These are phyloP conservation scores for Drosophila jambulina DNA, from an alignment of 1,140 invertebrate genomes.

Conservation along the genomic window DNA sequence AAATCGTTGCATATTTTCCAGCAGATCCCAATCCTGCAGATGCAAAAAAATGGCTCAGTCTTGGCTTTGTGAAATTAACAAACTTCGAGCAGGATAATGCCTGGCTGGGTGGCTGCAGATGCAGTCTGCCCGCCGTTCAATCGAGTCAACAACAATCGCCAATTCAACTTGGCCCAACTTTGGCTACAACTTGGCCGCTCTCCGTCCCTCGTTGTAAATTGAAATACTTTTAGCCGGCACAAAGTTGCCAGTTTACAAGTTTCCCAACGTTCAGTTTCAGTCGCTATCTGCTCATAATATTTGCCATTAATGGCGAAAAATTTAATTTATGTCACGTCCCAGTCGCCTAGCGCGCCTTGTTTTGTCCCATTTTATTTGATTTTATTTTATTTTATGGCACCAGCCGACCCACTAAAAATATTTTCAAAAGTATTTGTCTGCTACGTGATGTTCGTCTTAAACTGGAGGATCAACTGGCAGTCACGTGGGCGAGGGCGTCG, in stretches of 20 bases:
- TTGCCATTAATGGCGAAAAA: slow-evolving; percentile 64
- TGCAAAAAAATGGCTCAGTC: slow-evolving; percentile 1
- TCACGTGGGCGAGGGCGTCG: slow-evolving; percentile 57
- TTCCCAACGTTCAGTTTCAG: slow-evolving; percentile 33
- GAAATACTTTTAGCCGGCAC: slow-evolving; percentile 63
- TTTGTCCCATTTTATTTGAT: slow-evolving; percentile 45
- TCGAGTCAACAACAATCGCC: slow-evolving; percentile 45
- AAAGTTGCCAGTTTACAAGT: slow-evolving; percentile 47
- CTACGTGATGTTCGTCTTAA: slow-evolving; percentile 74
- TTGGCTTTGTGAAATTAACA: slow-evolving; percentile 28
- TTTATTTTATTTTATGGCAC: slow-evolving; percentile 54
- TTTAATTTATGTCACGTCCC: slow-evolving; percentile 74
- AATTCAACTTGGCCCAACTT: slow-evolving; percentile 46
- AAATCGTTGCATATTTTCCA: slow-evolving; percentile 26
- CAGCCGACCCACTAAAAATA: slow-evolving; percentile 51
- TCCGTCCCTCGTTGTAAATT: slow-evolving; percentile 43
- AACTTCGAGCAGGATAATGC: slow-evolving; percentile 24
- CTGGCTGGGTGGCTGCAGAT: slow-evolving; percentile 10
- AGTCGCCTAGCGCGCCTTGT: slow-evolving; percentile 48
- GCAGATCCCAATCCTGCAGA: background rate
- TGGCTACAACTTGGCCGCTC: slow-evolving; percentile 35
- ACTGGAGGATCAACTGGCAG: slow-evolving; percentile 50
- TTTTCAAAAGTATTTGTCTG: slow-evolving; percentile 70
- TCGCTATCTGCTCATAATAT: slow-evolving; percentile 40
- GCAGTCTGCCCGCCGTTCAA: slow-evolving; percentile 20